These are phyloP conservation scores for Beris morrisii DNA, from an alignment of 2,888 invertebrate species.

Conservation along the genomic window DNA sequence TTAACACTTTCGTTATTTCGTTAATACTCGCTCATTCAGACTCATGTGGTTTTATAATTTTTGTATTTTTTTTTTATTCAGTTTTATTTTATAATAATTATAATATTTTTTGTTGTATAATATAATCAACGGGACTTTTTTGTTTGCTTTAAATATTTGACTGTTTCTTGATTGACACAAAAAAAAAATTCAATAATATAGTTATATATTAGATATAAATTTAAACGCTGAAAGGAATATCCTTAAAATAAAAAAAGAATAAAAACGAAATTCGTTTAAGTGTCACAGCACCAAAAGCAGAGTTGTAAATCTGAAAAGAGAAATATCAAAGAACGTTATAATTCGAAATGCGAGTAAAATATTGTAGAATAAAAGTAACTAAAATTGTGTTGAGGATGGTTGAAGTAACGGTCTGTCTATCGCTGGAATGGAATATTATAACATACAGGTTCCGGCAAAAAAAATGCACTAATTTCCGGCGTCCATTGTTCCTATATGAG, in stretches of 20 bases:
- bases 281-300: conserved; percentile 56
- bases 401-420: no score
- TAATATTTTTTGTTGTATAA: conserved; percentile 11
- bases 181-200: conserved; percentile 28
- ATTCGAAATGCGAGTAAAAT: no score
- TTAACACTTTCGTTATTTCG: no score
- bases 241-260: conserved; percentile 42
- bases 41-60: conserved; percentile 3
- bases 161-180: conserved; percentile 10
- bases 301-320: conserved; percentile 43
- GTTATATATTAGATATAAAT: conserved; percentile 29
- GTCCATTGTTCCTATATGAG: no score
- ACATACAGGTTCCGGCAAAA: no score
- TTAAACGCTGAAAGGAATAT: conserved; percentile 31
- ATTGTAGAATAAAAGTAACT: no score
- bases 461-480: no score
- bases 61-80: not conserved
- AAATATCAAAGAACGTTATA: not conserved
- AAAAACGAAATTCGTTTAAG: conserved; percentile 55
- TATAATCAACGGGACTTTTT: conserved; percentile 17
- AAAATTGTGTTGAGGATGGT: no score
- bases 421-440: no score
- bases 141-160: conserved; percentile 13
- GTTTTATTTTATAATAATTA: conserved; percentile 2
- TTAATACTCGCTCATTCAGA: conserved; percentile 27